A percentile compares a stretch with the other conserved stretches of the same genome.
Evolutionary conservation across 2,888 invertebrate species (phyloP).

Genomic region (Venusia cambrica): DNA sequence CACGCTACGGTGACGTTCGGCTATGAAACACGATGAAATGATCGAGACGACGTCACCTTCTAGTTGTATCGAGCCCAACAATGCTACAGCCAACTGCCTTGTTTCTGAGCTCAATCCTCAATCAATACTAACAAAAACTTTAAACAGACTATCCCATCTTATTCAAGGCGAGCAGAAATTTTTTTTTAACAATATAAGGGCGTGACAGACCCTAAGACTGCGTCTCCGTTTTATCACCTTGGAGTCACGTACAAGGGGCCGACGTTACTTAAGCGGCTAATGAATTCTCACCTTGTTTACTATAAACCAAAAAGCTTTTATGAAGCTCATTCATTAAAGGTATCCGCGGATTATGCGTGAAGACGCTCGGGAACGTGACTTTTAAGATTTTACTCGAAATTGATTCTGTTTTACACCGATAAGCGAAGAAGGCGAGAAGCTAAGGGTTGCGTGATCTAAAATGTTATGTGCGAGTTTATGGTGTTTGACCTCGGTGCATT

Average conservation of each 20-base stretch:
- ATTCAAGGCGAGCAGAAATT: conserved; percentile 41
- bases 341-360: conserved; percentile 62
- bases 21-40: conserved; percentile 12
- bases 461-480: conserved; percentile 36
- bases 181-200: conserved; percentile 54
- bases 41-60: conserved; percentile 16
- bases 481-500: conserved; percentile 34
- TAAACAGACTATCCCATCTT: conserved; percentile 34
- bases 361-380: conserved; percentile 59
- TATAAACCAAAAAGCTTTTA: conserved; percentile 69
- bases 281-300: conserved; percentile 72
- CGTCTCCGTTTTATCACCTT: conserved; percentile 55
- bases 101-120: conserved; percentile 15
- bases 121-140: conserved; percentile 22
- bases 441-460: conserved; percentile 42
- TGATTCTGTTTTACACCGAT: conserved; percentile 44
- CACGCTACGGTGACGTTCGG: conserved; percentile 30
- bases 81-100: conserved; percentile 24
- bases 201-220: conserved; percentile 43
- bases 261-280: conserved; percentile 52
- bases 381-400: conserved; percentile 51
- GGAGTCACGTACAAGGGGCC: conserved; percentile 58
- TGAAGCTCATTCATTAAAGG: conserved; percentile 61
- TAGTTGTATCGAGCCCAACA: conserved; percentile 16
- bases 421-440: conserved; percentile 33